phyloP scores from a whole-genome alignment of 1,140 invertebrate genomes.

The Cotesia vestalis region DNA sequence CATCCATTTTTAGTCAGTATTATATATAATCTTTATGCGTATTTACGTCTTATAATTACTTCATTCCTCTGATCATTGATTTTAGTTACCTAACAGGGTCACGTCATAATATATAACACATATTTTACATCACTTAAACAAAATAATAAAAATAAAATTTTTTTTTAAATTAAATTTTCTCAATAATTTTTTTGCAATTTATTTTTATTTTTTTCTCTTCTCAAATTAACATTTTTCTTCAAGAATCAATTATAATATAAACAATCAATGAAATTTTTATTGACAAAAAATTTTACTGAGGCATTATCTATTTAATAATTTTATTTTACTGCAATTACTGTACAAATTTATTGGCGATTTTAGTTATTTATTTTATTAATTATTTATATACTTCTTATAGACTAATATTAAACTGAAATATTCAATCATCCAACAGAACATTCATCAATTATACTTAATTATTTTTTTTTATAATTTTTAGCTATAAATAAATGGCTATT shows the following conservation, averaged over 20 bases:
- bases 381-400: not conserved
- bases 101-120: constrained; percentile 22
- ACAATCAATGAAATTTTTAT: constrained; percentile 2
- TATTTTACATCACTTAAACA: constrained; percentile 22
- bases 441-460: not conserved
- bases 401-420: not conserved
- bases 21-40: constrained; percentile 18
- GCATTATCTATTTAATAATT: not conserved
- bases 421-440: not conserved
- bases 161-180: constrained; percentile 34
- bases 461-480: not conserved
- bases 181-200: constrained; percentile 36
- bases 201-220: constrained; percentile 9
- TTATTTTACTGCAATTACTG: constrained; percentile 22
- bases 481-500: not conserved
- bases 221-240: not conserved
- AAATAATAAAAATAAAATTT: constrained; percentile 18
- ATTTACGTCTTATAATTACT: constrained; percentile 8
- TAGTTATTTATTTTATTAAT: not conserved
- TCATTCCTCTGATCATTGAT: constrained; percentile 34
- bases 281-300: constrained; percentile 11
- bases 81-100: constrained; percentile 38
- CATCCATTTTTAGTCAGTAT: constrained; percentile 7
- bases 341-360: constrained; percentile 6
- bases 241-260: not conserved